phyloP scores from a whole-genome alignment of 2,797 vertebrate genomes.

The Furcifer pardalis region DNA sequence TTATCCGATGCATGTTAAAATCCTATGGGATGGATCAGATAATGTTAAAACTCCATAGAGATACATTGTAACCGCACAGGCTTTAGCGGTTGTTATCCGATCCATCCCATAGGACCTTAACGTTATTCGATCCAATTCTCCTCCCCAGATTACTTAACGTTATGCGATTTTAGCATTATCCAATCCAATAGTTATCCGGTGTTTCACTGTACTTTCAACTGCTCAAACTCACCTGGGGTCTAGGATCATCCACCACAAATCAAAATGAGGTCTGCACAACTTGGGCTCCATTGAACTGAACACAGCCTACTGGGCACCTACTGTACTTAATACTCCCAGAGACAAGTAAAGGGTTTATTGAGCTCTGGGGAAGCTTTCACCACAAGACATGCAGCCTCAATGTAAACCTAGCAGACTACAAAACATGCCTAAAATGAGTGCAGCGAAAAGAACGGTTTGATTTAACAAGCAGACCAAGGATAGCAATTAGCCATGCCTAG shows the following conservation, averaged over 20 bases:
- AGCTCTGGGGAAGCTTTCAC: not conserved
- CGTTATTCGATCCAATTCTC: no score
- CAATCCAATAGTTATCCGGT: no score
- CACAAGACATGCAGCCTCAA: not conserved
- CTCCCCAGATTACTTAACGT: no score
- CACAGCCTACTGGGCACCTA: not conserved
- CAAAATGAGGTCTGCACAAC: not conserved
- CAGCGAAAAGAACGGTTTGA: not conserved
- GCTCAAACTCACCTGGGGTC: not conserved
- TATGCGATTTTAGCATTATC: no score
- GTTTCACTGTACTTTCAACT: no score
- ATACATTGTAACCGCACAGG: no score
- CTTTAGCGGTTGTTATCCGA: no score
- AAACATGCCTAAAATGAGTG: not conserved
- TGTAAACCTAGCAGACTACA: not conserved
- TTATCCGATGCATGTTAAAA: no score
- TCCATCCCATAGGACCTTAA: no score
- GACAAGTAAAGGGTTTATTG: constrained; percentile 1
- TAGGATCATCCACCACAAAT: not conserved
- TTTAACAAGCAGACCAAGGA: not conserved
- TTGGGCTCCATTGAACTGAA: not conserved
- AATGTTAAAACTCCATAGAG: no score
- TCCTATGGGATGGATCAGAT: no score
- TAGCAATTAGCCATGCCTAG: constrained; percentile 5
- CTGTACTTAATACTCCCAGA: not conserved